Conservation (phyloP, 2,888 invertebrate genomes). For the Apotomis turbidana region DNA sequence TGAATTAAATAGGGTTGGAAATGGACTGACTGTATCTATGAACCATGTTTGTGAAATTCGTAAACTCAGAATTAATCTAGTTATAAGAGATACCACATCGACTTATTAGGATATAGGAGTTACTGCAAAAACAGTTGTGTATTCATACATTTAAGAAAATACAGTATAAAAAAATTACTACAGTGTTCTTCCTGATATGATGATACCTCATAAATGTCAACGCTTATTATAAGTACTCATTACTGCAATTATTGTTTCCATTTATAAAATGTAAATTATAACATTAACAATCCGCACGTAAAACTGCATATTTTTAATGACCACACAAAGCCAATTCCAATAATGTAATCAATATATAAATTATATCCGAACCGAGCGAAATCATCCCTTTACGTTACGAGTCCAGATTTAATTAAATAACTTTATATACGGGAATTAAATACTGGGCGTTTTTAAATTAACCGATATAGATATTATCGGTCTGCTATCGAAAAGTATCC, state of each 20-base stretch:
- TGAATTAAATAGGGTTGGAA: no score
- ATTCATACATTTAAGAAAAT: no score
- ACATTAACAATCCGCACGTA: not conserved
- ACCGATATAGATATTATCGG: not conserved
- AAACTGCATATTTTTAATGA: conserved; percentile 8
- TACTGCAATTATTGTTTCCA: not conserved
- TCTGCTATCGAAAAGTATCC: not conserved
- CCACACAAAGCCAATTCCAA: conserved; percentile 21
- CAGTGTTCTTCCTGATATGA: no score
- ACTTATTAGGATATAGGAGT: no score
- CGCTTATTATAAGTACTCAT: not conserved
- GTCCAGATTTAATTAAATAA: conserved; percentile 33
- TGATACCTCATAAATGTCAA: no score
- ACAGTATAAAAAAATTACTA: no score
- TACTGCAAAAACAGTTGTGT: no score
- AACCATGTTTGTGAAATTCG: no score
- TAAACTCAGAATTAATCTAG: no score
- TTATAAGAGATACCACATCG: no score
- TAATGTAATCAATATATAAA: conserved; percentile 33
- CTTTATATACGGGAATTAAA: conserved; percentile 37
- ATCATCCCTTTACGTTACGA: conserved; percentile 24
- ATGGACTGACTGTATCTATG: no score
- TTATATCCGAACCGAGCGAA: conserved; percentile 14
- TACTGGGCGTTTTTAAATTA: conserved; percentile 12
- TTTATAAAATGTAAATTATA: conserved; percentile 15